Percentiles rank a stretch among this genome's conserved stretches.
Evolutionary conservation across 2,888 invertebrate species (phyloP).

Genomic region (Agrotis ipsilon): DNA sequence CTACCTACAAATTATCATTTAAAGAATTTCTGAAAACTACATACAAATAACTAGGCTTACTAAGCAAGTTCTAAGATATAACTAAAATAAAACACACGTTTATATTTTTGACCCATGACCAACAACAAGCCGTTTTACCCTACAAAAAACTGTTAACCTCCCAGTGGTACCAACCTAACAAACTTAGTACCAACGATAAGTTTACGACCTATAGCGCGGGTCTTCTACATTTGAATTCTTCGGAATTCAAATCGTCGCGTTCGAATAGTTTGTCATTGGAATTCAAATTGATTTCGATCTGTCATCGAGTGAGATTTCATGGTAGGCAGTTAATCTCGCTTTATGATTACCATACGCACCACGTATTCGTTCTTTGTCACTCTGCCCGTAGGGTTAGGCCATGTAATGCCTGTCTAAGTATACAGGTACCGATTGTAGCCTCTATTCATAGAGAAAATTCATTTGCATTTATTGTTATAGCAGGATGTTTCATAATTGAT

Average conservation of each 20-base stretch:
- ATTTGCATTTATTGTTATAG: slow-evolving; percentile 13
- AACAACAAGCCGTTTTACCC: slow-evolving; percentile 30
- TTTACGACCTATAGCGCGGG: slow-evolving; percentile 71
- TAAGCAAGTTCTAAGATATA: no score
- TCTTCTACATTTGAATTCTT: slow-evolving; percentile 71
- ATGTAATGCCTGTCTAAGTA: slow-evolving; percentile 54
- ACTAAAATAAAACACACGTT: neutral
- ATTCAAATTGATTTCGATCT: slow-evolving; percentile 75
- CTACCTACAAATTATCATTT: no score
- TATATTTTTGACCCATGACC: neutral
- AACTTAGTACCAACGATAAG: slow-evolving; percentile 61
- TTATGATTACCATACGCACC: slow-evolving; percentile 75
- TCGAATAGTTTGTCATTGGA: slow-evolving; percentile 68
- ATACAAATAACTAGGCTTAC: no score
- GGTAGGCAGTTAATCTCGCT: slow-evolving; percentile 71
- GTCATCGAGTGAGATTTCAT: slow-evolving; percentile 74
- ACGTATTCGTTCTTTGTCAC: slow-evolving; percentile 70
- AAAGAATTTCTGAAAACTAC: no score
- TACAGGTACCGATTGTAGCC: slow-evolving; percentile 31
- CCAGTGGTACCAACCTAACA: slow-evolving; percentile 52
- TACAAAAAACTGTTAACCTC: slow-evolving; percentile 36
- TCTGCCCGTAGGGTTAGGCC: slow-evolving; percentile 51
- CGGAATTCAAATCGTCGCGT: slow-evolving; percentile 69
- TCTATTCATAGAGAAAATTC: slow-evolving; percentile 45
- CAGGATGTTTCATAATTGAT: neutral